These are phyloP conservation scores for Luehdorfia chinensis DNA, from an alignment of 1,140 invertebrate genomes.

Conservation along the genomic window DNA sequence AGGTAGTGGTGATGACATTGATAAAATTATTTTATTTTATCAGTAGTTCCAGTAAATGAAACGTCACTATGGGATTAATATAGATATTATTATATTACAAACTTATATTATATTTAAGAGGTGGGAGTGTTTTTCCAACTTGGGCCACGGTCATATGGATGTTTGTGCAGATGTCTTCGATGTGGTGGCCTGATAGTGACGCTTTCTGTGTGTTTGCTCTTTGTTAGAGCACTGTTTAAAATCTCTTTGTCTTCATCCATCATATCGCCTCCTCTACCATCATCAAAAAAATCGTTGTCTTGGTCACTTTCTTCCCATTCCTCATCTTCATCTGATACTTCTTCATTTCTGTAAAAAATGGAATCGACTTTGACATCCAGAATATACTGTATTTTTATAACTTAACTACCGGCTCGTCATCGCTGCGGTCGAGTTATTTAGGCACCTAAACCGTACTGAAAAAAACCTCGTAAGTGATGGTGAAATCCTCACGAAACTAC, in stretches of 20 bases:
- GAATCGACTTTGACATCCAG: too few species aligned
- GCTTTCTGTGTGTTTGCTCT: slow-evolving; percentile 29
- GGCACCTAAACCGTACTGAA: too few species aligned
- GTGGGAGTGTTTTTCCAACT: slow-evolving; percentile 24
- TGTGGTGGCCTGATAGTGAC: slow-evolving; percentile 36
- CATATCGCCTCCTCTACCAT: slow-evolving; percentile 45
- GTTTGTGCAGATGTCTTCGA: slow-evolving; percentile 72
- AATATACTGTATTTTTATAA: not conserved
- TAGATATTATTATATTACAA: slow-evolving; percentile 19
- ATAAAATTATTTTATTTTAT: too few species aligned
- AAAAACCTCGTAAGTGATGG: too few species aligned
- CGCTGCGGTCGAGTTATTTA: too few species aligned
- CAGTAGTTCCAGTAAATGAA: slow-evolving; percentile 15
- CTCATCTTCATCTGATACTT: slow-evolving; percentile 46
- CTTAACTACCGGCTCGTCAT: too few species aligned
- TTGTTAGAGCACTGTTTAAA: slow-evolving; percentile 21
- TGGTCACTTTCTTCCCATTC: slow-evolving; percentile 47
- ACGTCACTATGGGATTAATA: slow-evolving; percentile 9
- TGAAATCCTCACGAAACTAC: too few species aligned
- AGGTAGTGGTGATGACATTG: too few species aligned
- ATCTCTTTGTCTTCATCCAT: slow-evolving; percentile 51
- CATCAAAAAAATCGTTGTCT: slow-evolving; percentile 43
- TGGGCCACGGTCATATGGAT: slow-evolving; percentile 67
- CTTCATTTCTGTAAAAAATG: slow-evolving; percentile 41
- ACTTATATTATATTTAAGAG: slow-evolving; percentile 27